Conservation (phyloP, 2,797 vertebrate species). For the Paguma larvata region DNA sequence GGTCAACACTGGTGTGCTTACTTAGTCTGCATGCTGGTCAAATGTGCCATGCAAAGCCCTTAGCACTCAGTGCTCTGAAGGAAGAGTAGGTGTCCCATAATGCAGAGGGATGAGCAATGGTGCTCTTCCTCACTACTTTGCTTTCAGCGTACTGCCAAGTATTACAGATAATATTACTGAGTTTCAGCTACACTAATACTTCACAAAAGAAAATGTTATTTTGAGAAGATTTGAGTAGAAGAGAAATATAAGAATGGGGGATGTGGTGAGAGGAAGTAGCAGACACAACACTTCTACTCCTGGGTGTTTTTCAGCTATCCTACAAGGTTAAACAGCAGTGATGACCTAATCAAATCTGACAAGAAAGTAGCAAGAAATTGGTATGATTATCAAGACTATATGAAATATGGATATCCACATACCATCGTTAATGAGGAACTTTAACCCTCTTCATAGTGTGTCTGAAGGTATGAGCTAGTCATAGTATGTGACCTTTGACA, state of each 20-base stretch:
- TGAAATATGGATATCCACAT: slow-evolving; percentile 30
- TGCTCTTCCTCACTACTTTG: not conserved
- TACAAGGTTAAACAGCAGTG: not conserved
- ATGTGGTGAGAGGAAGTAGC: rapidly evolving
- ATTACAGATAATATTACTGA: not conserved
- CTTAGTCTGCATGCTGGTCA: not conserved
- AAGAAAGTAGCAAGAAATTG: not conserved
- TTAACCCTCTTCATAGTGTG: not conserved
- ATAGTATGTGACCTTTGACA: not conserved
- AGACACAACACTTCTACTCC: rapidly evolving
- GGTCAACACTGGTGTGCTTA: not conserved
- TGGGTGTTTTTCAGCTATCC: not conserved
- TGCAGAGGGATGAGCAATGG: rapidly evolving
- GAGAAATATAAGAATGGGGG: not conserved
- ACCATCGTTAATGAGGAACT: slow-evolving; percentile 34
- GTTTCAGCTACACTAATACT: not conserved
- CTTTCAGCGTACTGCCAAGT: not conserved
- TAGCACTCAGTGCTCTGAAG: not conserved
- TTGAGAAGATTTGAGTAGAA: not conserved
- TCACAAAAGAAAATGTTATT: not conserved
- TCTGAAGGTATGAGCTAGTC: not conserved
- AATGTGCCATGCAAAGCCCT: not conserved
- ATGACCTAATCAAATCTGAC: not conserved
- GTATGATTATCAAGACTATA: not conserved
- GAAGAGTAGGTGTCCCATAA: rapidly evolving